These are phyloP conservation scores for Merluccius polli DNA, from an alignment of 2,797 vertebrate genomes.

Conservation along the genomic window DNA sequence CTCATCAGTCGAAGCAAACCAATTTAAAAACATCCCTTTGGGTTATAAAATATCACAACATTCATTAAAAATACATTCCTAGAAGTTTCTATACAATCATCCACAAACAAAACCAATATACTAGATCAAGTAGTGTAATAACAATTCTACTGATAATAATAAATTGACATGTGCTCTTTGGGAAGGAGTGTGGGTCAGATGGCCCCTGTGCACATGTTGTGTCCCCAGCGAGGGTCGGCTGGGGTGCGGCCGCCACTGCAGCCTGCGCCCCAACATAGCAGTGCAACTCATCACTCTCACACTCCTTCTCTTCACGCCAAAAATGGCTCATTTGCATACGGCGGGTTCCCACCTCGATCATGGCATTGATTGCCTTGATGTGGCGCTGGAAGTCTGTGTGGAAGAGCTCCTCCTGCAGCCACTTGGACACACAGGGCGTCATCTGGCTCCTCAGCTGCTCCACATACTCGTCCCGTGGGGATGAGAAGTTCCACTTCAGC, in stretches of 20 bases:
- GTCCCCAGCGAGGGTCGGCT: constrained; percentile 71
- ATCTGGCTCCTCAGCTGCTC: constrained; percentile 86
- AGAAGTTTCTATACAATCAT: neutral
- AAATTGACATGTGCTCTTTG: neutral
- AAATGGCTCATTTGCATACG: neutral
- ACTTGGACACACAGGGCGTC: constrained; percentile 82
- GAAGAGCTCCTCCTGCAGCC: constrained; percentile 88
- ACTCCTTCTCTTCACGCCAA: neutral
- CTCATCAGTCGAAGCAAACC: neutral
- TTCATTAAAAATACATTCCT: neutral
- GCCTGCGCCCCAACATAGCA: constrained; percentile 36
- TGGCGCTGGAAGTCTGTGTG: constrained; percentile 87
- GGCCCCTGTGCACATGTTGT: constrained; percentile 85
- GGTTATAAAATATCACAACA: neutral
- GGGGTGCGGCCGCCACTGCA: constrained; percentile 49
- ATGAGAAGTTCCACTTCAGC: constrained; percentile 87
- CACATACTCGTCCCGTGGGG: constrained; percentile 85
- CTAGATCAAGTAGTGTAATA: neutral
- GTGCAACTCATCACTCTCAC: constrained; percentile 72
- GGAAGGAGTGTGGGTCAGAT: constrained; percentile 55
- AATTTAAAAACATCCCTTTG: neutral
- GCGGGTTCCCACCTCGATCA: constrained; percentile 77
- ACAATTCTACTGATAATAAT: neutral
- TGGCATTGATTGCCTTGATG: constrained; percentile 80
- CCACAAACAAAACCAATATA: neutral